Conservation (phyloP, 2,113 vertebrate species). For the Xiphorhynchus elegans region DNA sequence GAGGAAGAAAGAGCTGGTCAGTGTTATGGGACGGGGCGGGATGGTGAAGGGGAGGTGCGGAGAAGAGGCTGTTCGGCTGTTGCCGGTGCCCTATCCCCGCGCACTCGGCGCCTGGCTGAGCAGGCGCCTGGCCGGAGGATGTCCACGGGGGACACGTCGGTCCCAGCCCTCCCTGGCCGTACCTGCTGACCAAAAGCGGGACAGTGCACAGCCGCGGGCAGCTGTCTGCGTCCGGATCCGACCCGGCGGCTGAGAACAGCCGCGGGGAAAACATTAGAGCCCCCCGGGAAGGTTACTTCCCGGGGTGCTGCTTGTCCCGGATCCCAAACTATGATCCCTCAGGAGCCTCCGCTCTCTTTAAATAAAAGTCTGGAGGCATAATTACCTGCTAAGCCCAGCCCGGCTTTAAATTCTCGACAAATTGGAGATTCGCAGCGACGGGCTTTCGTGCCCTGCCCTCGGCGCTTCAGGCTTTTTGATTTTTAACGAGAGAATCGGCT, state of each 20-base stretch:
- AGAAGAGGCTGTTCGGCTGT: not conserved
- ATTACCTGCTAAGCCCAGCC: not conserved
- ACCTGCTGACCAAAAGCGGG: not conserved
- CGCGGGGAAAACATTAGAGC: not conserved
- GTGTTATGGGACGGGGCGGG: conserved; percentile 34
- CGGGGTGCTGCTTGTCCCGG: not conserved
- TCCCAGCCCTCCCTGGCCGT: not conserved
- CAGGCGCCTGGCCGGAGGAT: not conserved
- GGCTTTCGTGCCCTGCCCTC: not conserved
- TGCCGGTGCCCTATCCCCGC: not conserved
- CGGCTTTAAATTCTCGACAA: not conserved
- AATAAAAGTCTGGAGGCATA: not conserved
- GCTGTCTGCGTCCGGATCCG: too few relatives aligned
- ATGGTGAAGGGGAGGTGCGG: not conserved
- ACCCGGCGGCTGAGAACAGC: not conserved
- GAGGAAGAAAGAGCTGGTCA: conserved; percentile 95
- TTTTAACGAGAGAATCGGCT: not conserved
- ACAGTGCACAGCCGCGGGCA: too few relatives aligned
- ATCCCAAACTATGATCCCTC: not conserved
- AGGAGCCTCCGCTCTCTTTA: not conserved
- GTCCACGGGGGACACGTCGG: fast-evolving
- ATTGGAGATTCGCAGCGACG: not conserved
- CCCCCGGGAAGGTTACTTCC: not conserved
- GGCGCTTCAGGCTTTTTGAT: not conserved
- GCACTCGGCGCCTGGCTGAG: not conserved